phyloP scores from a whole-genome alignment of 1,140 invertebrate species.

The Eueides isabella region DNA sequence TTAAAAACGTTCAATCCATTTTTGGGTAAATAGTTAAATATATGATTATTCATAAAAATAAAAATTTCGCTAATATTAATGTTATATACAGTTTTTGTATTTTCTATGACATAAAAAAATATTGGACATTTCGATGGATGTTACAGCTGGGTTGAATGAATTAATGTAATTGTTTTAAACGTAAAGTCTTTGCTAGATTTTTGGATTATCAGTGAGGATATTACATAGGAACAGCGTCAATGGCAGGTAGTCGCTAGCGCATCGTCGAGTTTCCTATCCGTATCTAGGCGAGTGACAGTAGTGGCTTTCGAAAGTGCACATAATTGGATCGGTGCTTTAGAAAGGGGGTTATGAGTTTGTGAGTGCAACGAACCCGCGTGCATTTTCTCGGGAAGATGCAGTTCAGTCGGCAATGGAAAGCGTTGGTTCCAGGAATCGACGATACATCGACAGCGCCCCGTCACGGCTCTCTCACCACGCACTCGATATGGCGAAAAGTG shows the following conservation, averaged over 20 bases:
- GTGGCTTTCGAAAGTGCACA: constrained; percentile 80
- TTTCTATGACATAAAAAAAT: neutral
- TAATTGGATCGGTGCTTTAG: constrained; percentile 82
- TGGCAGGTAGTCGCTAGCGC: constrained; percentile 60
- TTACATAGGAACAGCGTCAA: constrained; percentile 5
- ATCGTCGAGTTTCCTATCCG: constrained; percentile 75
- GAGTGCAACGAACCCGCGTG: constrained; percentile 79
- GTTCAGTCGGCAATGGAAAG: constrained; percentile 68
- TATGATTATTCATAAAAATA: neutral
- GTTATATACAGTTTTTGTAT: constrained; percentile 17
- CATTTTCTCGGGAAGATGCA: constrained; percentile 79
- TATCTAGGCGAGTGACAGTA: constrained; percentile 81
- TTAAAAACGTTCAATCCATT: constrained; percentile 20
- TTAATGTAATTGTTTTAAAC: neutral
- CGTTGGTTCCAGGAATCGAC: constrained; percentile 73
- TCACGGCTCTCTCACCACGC: constrained; percentile 57
- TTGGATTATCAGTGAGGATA: neutral
- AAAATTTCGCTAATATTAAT: neutral
- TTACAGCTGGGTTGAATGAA: neutral
- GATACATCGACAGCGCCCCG: constrained; percentile 49
- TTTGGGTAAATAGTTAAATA: constrained; percentile 3
- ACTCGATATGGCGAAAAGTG: constrained; percentile 71
- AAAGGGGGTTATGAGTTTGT: constrained; percentile 82
- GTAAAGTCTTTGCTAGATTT: neutral
- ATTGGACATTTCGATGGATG: neutral